phyloP scores from a whole-genome alignment of 2,113 vertebrate species.

The Amphiprion ocellaris region DNA sequence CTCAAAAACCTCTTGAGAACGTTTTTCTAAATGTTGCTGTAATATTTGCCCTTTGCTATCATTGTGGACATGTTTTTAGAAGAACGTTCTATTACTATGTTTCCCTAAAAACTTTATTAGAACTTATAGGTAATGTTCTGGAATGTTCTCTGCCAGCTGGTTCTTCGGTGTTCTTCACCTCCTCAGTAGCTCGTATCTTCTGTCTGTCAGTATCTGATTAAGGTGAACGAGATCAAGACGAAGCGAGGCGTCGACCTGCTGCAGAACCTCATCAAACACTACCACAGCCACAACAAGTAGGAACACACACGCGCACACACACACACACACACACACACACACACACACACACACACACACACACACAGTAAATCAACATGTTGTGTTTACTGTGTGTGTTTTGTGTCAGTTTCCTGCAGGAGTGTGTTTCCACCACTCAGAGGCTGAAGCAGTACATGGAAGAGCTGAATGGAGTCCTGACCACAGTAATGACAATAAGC shows the following conservation, averaged over 20 bases:
- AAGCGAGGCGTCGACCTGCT: constrained; percentile 78
- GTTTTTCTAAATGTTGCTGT: too few species aligned
- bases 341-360: too few species aligned
- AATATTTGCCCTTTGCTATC: too few species aligned
- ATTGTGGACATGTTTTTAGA: too few species aligned
- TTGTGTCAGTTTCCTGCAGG: constrained; percentile 73
- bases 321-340: neutral
- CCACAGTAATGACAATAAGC: constrained; percentile 35
- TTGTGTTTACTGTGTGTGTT: neutral
- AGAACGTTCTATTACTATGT: too few species aligned
- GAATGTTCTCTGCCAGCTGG: too few species aligned
- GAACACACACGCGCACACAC: constrained; percentile 10
- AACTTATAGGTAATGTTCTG: too few species aligned
- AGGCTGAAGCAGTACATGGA: constrained; percentile 79
- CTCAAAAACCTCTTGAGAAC: too few species aligned
- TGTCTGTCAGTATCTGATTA: constrained; percentile 72
- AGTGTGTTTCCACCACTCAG: constrained; percentile 75
- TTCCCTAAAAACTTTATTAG: too few species aligned
- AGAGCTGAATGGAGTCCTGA: constrained; percentile 73
- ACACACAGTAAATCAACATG: neutral
- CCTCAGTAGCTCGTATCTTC: too few species aligned
- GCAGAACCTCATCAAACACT: constrained; percentile 80
- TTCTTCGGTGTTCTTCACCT: neutral
- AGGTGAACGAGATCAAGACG: constrained; percentile 77
- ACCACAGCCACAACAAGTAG: constrained; percentile 78